Percentiles rank a stretch among this genome's conserved stretches.
These are phyloP conservation scores for Allacma fusca DNA, from an alignment of 2,888 invertebrate genomes.

Conservation along the genomic window DNA sequence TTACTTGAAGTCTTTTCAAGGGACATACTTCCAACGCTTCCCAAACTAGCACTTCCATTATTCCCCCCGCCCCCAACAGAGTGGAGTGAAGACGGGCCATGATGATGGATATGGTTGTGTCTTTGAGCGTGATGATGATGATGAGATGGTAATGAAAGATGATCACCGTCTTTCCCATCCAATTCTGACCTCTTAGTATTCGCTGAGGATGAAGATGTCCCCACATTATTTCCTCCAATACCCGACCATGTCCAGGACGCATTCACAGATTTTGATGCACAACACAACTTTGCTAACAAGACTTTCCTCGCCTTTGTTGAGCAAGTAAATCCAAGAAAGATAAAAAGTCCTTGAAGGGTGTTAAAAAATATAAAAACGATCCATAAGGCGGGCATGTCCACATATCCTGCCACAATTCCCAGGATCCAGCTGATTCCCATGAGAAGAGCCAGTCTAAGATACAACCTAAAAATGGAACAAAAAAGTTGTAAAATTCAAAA, in stretches of 20 bases:
- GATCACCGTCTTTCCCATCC: constrained; percentile 55
- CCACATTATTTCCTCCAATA: constrained; percentile 53
- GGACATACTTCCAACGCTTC: not conserved
- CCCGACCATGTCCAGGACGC: constrained; percentile 61
- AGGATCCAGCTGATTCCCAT: constrained; percentile 68
- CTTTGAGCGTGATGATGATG: constrained; percentile 36
- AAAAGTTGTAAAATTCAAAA: too few species aligned
- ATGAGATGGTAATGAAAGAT: constrained; percentile 48
- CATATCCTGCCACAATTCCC: constrained; percentile 66
- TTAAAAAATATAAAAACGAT: constrained; percentile 66
- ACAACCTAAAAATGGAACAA: constrained; percentile 62
- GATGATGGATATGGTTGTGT: constrained; percentile 33
- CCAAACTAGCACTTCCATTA: constrained; percentile 31
- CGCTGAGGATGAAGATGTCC: constrained; percentile 55
- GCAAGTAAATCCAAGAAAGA: constrained; percentile 67
- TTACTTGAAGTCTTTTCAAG: constrained; percentile 43
- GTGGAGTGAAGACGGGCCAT: constrained; percentile 46
- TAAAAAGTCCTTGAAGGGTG: constrained; percentile 67
- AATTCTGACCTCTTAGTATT: constrained; percentile 58
- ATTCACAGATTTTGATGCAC: constrained; percentile 47
- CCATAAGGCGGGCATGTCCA: constrained; percentile 65
- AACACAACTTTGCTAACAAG: constrained; percentile 54
- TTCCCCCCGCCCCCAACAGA: constrained; percentile 11
- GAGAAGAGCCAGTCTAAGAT: constrained; percentile 66
- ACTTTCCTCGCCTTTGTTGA: constrained; percentile 64